Conservation (phyloP, 2,888 invertebrate species). For the Acheta domesticus region DNA sequence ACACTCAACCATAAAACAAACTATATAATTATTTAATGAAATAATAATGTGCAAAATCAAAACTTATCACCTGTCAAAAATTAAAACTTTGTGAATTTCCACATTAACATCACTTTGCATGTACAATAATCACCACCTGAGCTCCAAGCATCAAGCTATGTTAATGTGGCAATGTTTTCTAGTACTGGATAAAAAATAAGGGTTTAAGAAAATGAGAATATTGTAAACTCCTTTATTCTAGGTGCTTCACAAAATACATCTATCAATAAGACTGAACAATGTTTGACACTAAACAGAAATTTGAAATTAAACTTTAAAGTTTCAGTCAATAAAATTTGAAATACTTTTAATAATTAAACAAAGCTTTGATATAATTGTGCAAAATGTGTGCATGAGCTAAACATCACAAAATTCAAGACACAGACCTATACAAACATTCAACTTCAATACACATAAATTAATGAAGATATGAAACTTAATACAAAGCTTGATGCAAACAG, state of each 20-base stretch:
- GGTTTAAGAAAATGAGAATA: too few relatives aligned
- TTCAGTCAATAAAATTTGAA: background rate
- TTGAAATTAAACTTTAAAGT: background rate
- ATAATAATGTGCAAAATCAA: too few relatives aligned
- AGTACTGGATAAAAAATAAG: too few relatives aligned
- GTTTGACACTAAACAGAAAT: background rate
- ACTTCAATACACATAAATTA: background rate
- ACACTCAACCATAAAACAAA: too few relatives aligned
- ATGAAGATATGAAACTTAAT: background rate
- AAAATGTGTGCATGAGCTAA: background rate
- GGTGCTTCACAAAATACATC: background rate
- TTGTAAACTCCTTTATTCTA: too few relatives aligned
- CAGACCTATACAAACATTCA: background rate
- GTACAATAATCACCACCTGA: too few relatives aligned
- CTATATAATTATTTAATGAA: too few relatives aligned
- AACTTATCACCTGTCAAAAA: too few relatives aligned
- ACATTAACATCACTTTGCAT: too few relatives aligned
- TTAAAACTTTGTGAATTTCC: too few relatives aligned
- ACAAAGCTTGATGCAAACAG: slow-evolving; percentile 1
- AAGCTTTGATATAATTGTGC: slow-evolving; percentile 3
- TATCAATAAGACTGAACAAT: background rate
- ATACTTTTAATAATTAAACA: background rate
- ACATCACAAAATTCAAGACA: background rate
- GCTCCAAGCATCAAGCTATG: too few relatives aligned
- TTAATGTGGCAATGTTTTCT: too few relatives aligned